Base-by-base conservation (phyloP, 2,797 vertebrate species). In the Gambelia wislizenii region DNA sequence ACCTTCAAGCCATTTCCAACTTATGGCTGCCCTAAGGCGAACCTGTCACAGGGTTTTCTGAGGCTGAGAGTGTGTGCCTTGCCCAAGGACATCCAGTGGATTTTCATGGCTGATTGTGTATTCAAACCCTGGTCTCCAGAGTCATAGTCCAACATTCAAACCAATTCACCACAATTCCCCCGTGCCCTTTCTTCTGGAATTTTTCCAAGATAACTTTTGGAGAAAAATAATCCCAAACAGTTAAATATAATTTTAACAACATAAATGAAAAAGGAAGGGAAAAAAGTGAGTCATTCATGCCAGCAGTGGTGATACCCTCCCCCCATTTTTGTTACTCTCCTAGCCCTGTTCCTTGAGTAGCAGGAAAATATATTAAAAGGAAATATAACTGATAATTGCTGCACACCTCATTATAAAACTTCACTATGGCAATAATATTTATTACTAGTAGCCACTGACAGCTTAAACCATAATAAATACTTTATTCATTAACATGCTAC, bases 321-420 rank as follows among this genome's bases (percentile, higher is more conserved):
- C 64, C 25, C 20, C 7, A 61, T 67, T 67, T 67, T 30, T 27
- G 27, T 67, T 67, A 9, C 27, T 67, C 27, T 1, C 8, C 64
- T 30, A 67, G 33, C 16, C 18, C 54, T 67, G 9, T 67, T 67
- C 30, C 64, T 30, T 67, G 64, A 30, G 12, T 67, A 67, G 64
- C 16, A 81, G 56, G 64, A 87, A 83, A 89, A 54, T 9, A 30
- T 64, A 72, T 76, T 70, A 30, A 72, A 83, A 69, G n/a, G 44
- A 64, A 0, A 76, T 69, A 74, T 20, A 84, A 33, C 33, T 79
- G 52, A 54, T 83, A 83, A 1, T 18, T 56, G 39, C 49, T n/a
- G 25, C 61, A 70, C 61, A 10, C 54, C 64, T 10, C 6, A n/a
- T 7, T 20, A 27, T 52, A 49, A 39, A 83, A 80, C 16, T 9